These are phyloP conservation scores for Discoglossus pictus DNA, from an alignment of 2,797 vertebrate genomes.

Conservation along the genomic window DNA sequence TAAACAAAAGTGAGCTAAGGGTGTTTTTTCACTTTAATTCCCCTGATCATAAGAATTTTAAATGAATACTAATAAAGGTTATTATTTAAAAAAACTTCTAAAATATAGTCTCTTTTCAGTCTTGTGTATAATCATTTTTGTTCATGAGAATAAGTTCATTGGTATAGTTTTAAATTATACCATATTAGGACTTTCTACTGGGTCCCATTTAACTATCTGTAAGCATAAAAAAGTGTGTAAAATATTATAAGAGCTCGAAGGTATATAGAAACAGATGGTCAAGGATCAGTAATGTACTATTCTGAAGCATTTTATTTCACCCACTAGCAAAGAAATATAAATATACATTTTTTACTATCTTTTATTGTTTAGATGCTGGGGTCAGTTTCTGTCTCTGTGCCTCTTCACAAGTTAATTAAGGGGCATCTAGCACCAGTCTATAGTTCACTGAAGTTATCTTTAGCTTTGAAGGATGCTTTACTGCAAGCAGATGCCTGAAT, in stretches of 20 bases:
- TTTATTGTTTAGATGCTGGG: background rate
- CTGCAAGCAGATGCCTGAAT: background rate
- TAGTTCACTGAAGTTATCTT: background rate
- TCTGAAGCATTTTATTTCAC: background rate
- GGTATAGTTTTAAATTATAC: too few species aligned
- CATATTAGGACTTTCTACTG: too few species aligned
- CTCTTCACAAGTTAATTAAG: background rate
- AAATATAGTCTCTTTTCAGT: too few species aligned
- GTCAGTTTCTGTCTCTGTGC: too few species aligned
- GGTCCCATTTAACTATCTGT: background rate
- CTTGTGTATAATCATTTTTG: too few species aligned
- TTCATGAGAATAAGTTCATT: too few species aligned
- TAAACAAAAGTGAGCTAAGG: too few species aligned
- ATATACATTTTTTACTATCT: conserved; percentile 4
- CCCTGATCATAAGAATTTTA: too few species aligned
- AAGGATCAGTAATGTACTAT: background rate
- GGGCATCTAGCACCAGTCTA: background rate
- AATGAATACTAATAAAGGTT: too few species aligned
- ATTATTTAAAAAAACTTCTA: too few species aligned
- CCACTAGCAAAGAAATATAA: background rate
- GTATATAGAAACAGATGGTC: too few species aligned
- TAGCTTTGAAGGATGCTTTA: background rate
- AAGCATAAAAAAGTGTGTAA: background rate
- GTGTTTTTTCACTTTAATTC: too few species aligned
- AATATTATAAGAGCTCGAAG: background rate